These are phyloP conservation scores for Ibidorhyncha struthersii DNA, from an alignment of 2,113 vertebrate genomes.

Conservation along the genomic window DNA sequence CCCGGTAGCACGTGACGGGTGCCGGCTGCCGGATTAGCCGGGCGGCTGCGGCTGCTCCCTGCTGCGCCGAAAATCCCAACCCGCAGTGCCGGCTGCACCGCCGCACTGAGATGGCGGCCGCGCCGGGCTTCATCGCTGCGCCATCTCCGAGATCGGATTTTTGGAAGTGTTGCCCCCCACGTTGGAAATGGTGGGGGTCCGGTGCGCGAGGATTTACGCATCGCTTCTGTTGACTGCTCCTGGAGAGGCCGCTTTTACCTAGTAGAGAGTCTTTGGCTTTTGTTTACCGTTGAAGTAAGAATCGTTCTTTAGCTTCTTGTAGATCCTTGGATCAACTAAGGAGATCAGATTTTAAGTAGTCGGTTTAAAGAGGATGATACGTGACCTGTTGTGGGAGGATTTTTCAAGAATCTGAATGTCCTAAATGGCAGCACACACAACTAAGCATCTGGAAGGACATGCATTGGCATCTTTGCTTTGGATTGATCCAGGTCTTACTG, in stretches of 20 bases:
- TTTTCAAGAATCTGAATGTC: not conserved
- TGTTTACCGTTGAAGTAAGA: not conserved
- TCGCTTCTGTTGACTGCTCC: not conserved
- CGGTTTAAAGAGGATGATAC: not conserved
- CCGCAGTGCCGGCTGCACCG: slow-evolving; percentile 44
- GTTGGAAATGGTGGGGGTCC: rapidly evolving
- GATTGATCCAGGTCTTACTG: rapidly evolving
- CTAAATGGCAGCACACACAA: rapidly evolving
- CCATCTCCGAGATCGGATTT: not conserved
- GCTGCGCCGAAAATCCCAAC: slow-evolving; percentile 38
- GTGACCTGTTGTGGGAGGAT: rapidly evolving
- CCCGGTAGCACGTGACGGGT: slow-evolving; percentile 20
- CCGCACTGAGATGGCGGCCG: slow-evolving; percentile 48
- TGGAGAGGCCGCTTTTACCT: not conserved
- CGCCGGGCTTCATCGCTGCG: not conserved
- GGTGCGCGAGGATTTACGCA: rapidly evolving
- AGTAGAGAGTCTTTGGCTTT: not conserved
- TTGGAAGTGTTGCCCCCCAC: not conserved
- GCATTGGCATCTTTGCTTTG: not conserved
- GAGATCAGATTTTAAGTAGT: not conserved
- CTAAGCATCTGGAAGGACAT: not conserved
- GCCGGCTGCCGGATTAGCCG: slow-evolving; percentile 37
- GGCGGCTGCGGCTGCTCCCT: slow-evolving; percentile 18
- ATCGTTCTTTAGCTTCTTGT: rapidly evolving
- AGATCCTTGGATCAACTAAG: not conserved